Percentiles rank a stretch among this genome's conserved stretches.
Evolutionary conservation across 1,140 invertebrate genomes (phyloP).

Genomic region (Drosophila eugracilis): DNA sequence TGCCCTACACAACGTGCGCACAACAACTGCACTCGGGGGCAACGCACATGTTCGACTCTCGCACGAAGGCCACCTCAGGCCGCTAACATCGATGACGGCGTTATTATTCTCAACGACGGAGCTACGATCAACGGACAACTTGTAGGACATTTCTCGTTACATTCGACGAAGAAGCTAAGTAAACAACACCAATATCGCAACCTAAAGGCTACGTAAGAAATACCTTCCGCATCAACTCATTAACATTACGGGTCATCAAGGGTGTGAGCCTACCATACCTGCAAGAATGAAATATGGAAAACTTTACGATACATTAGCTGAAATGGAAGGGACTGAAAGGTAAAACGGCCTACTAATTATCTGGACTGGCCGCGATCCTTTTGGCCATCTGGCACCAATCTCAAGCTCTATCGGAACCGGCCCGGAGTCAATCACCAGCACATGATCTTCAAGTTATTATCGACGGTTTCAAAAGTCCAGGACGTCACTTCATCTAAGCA

Average conservation of each 20-base stretch:
- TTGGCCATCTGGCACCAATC: neutral
- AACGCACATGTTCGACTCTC: slow-evolving; percentile 4
- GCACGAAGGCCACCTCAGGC: slow-evolving; percentile 2
- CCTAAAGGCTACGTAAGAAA: neutral
- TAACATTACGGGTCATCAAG: neutral
- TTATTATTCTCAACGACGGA: too few species aligned
- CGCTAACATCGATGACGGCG: slow-evolving; percentile 4
- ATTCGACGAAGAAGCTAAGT: too few species aligned
- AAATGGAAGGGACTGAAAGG: neutral
- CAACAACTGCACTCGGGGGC: slow-evolving; percentile 1
- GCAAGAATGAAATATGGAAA: neutral
- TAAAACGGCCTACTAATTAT: too few species aligned
- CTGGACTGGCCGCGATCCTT: slow-evolving; percentile 4
- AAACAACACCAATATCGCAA: neutral
- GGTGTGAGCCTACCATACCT: neutral
- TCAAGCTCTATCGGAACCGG: too few species aligned
- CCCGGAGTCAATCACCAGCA: too few species aligned
- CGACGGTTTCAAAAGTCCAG: too few species aligned
- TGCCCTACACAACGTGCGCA: too few species aligned
- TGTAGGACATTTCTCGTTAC: too few species aligned
- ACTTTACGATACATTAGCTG: slow-evolving; percentile 1
- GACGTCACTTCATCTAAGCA: too few species aligned
- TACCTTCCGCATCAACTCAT: neutral
- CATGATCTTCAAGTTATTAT: too few species aligned
- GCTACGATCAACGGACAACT: too few species aligned